A percentile compares a stretch with the other conserved stretches of the same genome.
Evolutionary conservation across 1,140 invertebrate genomes (phyloP).

Genomic region (Formica exsecta): DNA sequence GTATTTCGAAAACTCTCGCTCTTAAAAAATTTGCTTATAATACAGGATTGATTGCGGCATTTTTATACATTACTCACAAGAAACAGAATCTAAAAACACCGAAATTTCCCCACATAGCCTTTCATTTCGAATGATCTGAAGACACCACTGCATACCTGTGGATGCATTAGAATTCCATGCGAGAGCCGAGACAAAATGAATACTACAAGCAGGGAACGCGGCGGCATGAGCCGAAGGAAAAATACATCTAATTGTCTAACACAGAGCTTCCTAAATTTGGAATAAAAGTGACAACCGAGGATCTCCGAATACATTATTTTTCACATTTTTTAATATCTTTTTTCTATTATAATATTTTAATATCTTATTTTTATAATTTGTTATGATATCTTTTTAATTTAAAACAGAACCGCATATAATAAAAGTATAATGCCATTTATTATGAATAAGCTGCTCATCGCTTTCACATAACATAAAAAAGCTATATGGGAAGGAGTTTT

Average conservation of each 20-base stretch:
- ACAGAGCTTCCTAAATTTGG: neutral
- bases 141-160: slow-evolving; percentile 40
- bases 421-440: neutral
- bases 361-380: neutral
- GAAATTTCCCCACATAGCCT: neutral
- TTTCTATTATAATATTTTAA: too few species aligned
- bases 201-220: slow-evolving; percentile 43
- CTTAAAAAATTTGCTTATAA: neutral
- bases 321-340: neutral
- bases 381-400: neutral
- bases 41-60: neutral
- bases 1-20: neutral
- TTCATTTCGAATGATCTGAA: neutral
- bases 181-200: slow-evolving; percentile 45
- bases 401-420: neutral
- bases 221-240: neutral
- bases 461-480: neutral
- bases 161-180: slow-evolving; percentile 48
- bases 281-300: neutral
- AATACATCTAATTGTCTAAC: slow-evolving; percentile 14
- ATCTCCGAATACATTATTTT: neutral
- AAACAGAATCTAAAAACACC: neutral
- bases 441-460: neutral
- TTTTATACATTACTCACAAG: slow-evolving; percentile 3
- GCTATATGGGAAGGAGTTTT: neutral